These are phyloP conservation scores for Drosophila pandora DNA, from an alignment of 1,140 invertebrate species.

Conservation along the genomic window DNA sequence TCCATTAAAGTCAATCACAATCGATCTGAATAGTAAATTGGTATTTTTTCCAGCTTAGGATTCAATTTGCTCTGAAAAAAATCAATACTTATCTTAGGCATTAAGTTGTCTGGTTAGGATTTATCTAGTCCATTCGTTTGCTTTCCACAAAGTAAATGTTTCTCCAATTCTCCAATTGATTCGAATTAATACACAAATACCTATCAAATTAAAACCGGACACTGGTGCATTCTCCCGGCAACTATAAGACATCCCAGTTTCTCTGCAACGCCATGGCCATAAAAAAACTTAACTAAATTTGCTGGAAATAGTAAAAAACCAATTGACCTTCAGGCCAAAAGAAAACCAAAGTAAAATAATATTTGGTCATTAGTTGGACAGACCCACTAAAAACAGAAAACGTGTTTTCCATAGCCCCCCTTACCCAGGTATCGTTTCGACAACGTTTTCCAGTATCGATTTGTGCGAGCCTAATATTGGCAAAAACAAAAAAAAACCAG, in stretches of 20 bases:
- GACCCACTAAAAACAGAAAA: slow-evolving; percentile 40
- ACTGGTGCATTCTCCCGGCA: background rate
- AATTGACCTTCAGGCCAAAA: slow-evolving; percentile 74
- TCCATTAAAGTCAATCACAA: background rate
- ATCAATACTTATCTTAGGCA: slow-evolving; percentile 15
- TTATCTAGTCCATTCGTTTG: slow-evolving; percentile 14
- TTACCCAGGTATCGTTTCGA: background rate
- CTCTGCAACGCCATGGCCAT: slow-evolving; percentile 15
- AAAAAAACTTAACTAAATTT: slow-evolving; percentile 59
- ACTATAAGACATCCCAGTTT: slow-evolving; percentile 26
- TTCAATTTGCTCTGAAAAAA: background rate
- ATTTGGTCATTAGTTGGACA: slow-evolving; percentile 74
- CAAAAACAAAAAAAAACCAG: slow-evolving; percentile 36
- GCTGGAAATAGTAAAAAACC: slow-evolving; percentile 45
- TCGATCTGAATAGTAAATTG: slow-evolving; percentile 4
- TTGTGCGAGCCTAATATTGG: slow-evolving; percentile 57
- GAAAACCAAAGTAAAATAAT: slow-evolving; percentile 74
- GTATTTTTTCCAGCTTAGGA: background rate
- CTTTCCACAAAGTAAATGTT: slow-evolving; percentile 16
- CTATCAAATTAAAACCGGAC: slow-evolving; percentile 18
- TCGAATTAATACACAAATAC: slow-evolving; percentile 4
- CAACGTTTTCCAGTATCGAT: slow-evolving; percentile 21
- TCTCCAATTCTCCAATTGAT: slow-evolving; percentile 27
- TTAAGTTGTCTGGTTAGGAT: slow-evolving; percentile 14
- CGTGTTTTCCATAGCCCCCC: slow-evolving; percentile 32